phyloP scores from a whole-genome alignment of 2,113 vertebrate species.

The Mobula birostris region DNA sequence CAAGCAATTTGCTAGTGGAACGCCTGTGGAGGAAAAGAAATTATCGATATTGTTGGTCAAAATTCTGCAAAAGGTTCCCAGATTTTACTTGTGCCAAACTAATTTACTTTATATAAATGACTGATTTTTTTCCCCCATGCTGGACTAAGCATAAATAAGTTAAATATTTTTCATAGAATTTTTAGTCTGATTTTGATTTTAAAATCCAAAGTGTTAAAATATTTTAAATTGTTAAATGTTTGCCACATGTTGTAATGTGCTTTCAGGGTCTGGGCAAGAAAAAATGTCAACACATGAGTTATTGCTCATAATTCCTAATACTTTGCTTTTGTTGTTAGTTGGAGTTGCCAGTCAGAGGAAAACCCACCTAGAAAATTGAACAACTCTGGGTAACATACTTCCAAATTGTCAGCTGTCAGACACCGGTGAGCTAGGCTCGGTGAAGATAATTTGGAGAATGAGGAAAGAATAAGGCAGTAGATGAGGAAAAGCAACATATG shows the following conservation, averaged over 20 bases:
- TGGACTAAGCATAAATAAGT: too few species aligned
- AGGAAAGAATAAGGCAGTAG: background rate
- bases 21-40: too few species aligned
- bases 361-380: background rate
- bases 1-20: too few species aligned
- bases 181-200: background rate
- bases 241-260: background rate
- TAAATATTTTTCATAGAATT: too few species aligned
- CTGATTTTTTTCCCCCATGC: too few species aligned
- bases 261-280: background rate
- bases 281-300: background rate
- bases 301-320: background rate
- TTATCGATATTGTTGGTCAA: too few species aligned
- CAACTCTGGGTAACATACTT: background rate
- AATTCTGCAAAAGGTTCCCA: too few species aligned
- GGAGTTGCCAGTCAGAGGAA: background rate
- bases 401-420: background rate
- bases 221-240: background rate
- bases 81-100: too few species aligned
- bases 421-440: background rate
- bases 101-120: too few species aligned
- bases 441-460: background rate
- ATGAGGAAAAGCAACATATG: background rate
- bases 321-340: background rate
- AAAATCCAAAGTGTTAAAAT: background rate